A percentile compares a stretch with the other conserved stretches of the same genome.
Evolutionary conservation across 2,888 invertebrate genomes (phyloP).

Genomic region (Lasioglossum oenotherae): DNA sequence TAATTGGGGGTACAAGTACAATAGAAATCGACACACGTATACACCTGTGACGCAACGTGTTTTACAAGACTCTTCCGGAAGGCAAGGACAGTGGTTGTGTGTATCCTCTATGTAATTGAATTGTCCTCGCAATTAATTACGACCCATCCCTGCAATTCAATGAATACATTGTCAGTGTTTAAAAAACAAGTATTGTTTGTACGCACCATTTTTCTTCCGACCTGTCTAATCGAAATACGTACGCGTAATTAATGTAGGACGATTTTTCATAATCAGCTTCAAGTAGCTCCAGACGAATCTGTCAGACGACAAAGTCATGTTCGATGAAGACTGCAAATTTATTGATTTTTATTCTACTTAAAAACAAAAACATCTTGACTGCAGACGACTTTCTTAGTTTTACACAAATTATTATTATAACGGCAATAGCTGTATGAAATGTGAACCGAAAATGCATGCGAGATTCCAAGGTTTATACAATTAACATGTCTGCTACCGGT

Average conservation of each 20-base stretch:
- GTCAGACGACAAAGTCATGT: no score
- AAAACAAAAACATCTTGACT: no score
- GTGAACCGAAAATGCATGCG: no score
- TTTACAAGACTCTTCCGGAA: constrained; percentile 65
- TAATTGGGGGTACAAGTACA: constrained; percentile 42
- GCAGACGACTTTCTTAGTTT: no score
- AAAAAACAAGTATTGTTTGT: neutral
- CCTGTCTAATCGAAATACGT: neutral
- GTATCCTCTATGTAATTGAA: constrained; percentile 61
- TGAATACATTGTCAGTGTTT: constrained; percentile 10
- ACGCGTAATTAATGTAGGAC: neutral
- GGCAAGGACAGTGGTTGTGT: constrained; percentile 53
- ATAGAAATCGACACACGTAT: constrained; percentile 20
- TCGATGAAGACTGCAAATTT: no score
- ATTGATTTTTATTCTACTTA: no score
- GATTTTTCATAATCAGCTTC: neutral
- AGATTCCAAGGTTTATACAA: no score
- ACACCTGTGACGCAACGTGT: constrained; percentile 47
- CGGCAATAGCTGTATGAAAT: no score
- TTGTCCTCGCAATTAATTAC: constrained; percentile 72
- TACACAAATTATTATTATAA: no score
- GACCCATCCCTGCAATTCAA: constrained; percentile 30
- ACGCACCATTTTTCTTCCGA: neutral
- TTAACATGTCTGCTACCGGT: no score
- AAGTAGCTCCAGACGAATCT: neutral